Evolutionary conservation across 1,140 invertebrate genomes (phyloP), one percentile per base, ranked within the genome.

Genomic region (Meloidogyne chitwoodi): DNA sequence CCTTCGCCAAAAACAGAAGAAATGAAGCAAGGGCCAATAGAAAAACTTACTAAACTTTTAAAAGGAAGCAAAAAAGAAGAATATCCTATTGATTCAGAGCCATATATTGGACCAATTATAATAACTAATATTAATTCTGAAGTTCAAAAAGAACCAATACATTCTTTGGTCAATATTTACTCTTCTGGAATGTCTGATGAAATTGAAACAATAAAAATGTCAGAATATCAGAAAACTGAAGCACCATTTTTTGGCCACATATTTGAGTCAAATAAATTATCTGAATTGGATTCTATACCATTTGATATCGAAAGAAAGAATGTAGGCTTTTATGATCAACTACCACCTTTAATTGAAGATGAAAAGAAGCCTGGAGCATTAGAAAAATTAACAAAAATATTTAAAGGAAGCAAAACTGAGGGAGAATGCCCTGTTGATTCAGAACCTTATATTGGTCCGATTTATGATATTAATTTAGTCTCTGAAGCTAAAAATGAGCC

Each of bases 151-250:
- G 16, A 22, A 19, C 48, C 70, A 12, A 10, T 77, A 11, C 38
- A 74, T 10, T 24, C 64, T n/a, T 24, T 26, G 10, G 77, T 78
- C 14, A 24, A 11, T 61, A 68, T 64, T 24, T 79, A 79, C 27
- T 41, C 77, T 22, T 79, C 77, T 61, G 77, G 77, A 26, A 26
- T 48, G 22, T 63, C 65, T 41, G 77, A 78, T 62, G 67, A 71
- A 63, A 10, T 14, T 12, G 12, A 10, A 31, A 31, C 63, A 27
- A 56, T 16, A 27, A n/a, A 34, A 27, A 22, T 61, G 2, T 11
- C 38, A 8, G 38, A 41, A 41, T 11, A 41, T 41, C 38, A 10
- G 14, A 41, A 41, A 41, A 34, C 10, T 34, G 38, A 65, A 31
- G 6, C 6, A 26, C 63, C 6, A 64, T 27, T 12, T 11, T 12